A percentile compares a stretch with the other conserved stretches of the same genome.
Conservation (phyloP, 2,113 vertebrate genomes). For the Pseudopodoces humilis region DNA sequence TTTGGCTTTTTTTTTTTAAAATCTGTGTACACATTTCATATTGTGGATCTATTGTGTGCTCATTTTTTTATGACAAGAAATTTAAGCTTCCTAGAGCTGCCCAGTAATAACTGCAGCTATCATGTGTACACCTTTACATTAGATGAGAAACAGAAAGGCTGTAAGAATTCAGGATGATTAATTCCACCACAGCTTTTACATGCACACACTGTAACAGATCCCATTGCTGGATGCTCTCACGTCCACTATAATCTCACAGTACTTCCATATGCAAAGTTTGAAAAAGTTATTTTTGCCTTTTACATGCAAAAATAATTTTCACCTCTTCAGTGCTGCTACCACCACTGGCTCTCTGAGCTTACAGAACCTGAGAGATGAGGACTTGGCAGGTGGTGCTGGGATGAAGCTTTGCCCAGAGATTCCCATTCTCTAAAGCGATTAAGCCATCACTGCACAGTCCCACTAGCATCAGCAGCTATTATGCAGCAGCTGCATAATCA, state of each 20-base stretch:
- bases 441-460: neutral
- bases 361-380: neutral
- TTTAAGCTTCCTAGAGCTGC: neutral
- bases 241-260: neutral
- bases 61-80: neutral
- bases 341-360: neutral
- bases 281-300: neutral
- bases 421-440: neutral
- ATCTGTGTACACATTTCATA: neutral
- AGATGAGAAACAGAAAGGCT: neutral
- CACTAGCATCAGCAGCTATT: slow-evolving; percentile 18
- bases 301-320: neutral
- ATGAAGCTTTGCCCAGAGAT: slow-evolving; percentile 7
- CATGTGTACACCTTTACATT: neutral
- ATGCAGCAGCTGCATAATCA: slow-evolving; percentile 30
- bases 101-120: neutral
- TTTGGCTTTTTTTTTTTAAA: neutral
- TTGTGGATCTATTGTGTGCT: neutral
- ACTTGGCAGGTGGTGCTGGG: neutral
- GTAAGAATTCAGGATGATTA: neutral
- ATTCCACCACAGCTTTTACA: neutral
- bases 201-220: neutral
- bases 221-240: neutral
- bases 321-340: neutral
- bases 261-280: neutral